A percentile compares a stretch with the other conserved stretches of the same genome.
These are phyloP conservation scores for Colinus virginianus DNA, from an alignment of 2,113 vertebrate genomes.

Conservation along the genomic window DNA sequence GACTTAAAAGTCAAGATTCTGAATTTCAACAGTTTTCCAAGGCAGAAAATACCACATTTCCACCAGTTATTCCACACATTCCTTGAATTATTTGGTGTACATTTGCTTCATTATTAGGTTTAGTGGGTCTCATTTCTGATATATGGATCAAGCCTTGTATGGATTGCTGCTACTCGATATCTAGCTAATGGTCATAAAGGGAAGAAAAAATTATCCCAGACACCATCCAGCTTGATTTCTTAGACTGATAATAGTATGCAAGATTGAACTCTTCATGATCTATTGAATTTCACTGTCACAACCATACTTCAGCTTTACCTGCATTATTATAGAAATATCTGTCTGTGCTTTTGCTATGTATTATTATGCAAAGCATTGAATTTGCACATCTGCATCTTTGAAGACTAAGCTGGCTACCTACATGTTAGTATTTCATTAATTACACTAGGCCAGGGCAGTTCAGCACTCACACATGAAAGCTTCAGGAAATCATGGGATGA, in stretches of 20 bases:
- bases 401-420: background rate
- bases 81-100: background rate
- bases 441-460: background rate
- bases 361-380: background rate
- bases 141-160: background rate
- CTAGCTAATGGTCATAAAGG: background rate
- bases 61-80: background rate
- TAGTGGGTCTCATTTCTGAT: background rate
- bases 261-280: background rate
- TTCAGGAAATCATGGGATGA: background rate
- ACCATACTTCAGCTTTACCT: background rate
- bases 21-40: background rate
- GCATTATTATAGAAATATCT: background rate
- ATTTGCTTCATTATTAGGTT: background rate
- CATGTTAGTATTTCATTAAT: background rate
- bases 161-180: background rate
- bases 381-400: background rate
- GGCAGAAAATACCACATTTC: background rate
- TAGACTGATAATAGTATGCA: fast-evolving
- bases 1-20: background rate
- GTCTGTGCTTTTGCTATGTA: background rate
- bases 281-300: background rate
- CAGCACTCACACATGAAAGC: background rate
- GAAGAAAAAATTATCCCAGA: background rate
- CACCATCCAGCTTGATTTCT: background rate